phyloP scores from a whole-genome alignment of 2,888 invertebrate genomes.

The Oscheius sp. region DNA sequence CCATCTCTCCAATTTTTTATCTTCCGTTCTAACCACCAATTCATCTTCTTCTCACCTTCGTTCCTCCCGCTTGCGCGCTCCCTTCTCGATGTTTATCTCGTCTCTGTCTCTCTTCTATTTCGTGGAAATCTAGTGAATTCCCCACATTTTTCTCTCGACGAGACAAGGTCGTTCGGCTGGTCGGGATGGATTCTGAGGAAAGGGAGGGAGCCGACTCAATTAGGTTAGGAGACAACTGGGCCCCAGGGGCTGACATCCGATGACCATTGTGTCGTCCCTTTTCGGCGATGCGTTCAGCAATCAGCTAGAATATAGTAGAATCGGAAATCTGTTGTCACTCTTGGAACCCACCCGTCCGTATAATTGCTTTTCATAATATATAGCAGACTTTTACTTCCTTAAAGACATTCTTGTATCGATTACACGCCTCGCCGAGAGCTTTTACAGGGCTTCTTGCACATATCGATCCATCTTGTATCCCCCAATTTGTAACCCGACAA shows the following conservation, averaged over 20 bases:
- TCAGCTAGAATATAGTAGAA: neutral
- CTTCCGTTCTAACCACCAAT: neutral
- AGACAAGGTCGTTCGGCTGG: slow-evolving; percentile 1
- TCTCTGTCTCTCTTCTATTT: neutral
- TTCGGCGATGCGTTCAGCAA: no score
- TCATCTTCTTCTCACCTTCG: neutral
- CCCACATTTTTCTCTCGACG: slow-evolving; percentile 2
- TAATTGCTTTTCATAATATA: neutral
- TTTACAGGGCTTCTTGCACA: no score
- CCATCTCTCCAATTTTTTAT: neutral
- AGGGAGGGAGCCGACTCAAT: slow-evolving; percentile 11
- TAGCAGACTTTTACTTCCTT: neutral
- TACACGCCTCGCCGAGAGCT: neutral
- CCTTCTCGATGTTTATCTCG: neutral
- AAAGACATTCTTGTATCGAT: neutral
- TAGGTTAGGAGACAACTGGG: slow-evolving; percentile 21
- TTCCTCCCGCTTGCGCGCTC: slow-evolving; percentile 4
- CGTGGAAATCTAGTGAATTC: slow-evolving; percentile 19
- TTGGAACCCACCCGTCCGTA: slow-evolving; percentile 5
- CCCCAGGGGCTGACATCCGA: slow-evolving; percentile 13
- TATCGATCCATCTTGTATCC: neutral
- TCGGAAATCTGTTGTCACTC: neutral
- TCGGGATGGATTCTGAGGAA: no score
- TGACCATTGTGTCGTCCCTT: neutral
- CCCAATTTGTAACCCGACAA: neutral